These are phyloP conservation scores for Notoglanidium macrostoma DNA, from an alignment of 2,797 vertebrate species.

Conservation along the genomic window DNA sequence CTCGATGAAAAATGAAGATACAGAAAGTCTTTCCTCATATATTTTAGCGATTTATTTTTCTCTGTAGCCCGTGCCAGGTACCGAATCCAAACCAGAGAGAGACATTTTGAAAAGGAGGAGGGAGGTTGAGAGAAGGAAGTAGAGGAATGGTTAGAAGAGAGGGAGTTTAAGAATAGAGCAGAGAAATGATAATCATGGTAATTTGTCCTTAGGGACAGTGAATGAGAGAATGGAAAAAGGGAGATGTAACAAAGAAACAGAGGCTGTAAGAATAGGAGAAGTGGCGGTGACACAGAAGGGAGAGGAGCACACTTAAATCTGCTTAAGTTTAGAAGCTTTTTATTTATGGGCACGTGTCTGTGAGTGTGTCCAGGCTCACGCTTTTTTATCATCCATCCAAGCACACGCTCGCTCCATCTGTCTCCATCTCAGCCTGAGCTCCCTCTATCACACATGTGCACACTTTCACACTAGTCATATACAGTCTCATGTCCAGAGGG, in stretches of 20 bases:
- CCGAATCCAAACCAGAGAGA: constrained; percentile 32
- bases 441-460: constrained; percentile 17
- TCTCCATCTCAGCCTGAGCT: constrained; percentile 18
- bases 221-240: constrained; percentile 19
- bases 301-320: constrained; percentile 48
- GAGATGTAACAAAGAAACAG: not conserved
- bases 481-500: not conserved
- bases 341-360: constrained; percentile 24
- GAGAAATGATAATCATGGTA: constrained; percentile 67
- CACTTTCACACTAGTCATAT: constrained; percentile 9
- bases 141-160: constrained; percentile 24
- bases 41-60: constrained; percentile 78
- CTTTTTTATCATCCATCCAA: constrained; percentile 47
- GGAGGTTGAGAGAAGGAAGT: constrained; percentile 25
- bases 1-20: constrained; percentile 63
- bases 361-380: constrained; percentile 24
- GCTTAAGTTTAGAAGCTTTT: constrained; percentile 27
- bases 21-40: constrained; percentile 68
- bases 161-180: constrained; percentile 61
- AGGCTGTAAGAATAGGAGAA: constrained; percentile 40
- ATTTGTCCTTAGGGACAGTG: constrained; percentile 67
- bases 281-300: constrained; percentile 55
- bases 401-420: constrained; percentile 40
- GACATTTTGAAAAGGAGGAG: constrained; percentile 7
- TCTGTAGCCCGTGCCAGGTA: constrained; percentile 57